Evolutionary conservation across 2,797 vertebrate species (phyloP), one percentile per base, ranked within the genome.

Genomic region (Artibeus jamaicensis): DNA sequence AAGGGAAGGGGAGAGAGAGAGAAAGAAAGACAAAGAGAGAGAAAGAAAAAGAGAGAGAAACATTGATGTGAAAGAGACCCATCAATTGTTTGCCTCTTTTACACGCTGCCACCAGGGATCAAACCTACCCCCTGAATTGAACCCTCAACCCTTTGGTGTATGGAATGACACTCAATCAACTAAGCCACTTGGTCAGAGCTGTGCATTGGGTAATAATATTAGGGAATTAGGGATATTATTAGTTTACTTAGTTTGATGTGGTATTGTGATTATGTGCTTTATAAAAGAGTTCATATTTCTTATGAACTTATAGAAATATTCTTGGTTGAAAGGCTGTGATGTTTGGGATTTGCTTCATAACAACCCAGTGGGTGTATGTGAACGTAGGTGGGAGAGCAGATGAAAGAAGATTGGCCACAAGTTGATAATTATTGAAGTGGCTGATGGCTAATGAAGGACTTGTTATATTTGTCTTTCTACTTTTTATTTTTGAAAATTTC

Each of bases 401-500:
- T 68, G 32, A 95, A 93, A 48, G n/a, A 37, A 89, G 74, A 79
- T 6, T 26, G 67, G 44, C 59, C 42, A 24, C 8, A 32, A 93
- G 46, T 44, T 88, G 55, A 74, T 59, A 88, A 79, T 9, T 73
- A 19, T 46, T 86, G 44, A 89, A 88, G 22, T 79, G 62, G 12
- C 42, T 91, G 55, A 57, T 92, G 53, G 26, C 39, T 55, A 50
- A 29, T 65, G 55, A 53, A 73, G 21, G 29, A 16, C 68, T 93
- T 68, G 21, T 90, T 95, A 84, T 50, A 57, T 89, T 93, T 93
- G 26, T 93, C 44, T 95, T 87, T 78, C 44, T 85, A 53, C 12
- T 14, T 95, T 93, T 74, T 42, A 89, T 19, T 95, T 91, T 93
- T 78, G 42, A 94, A 94, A 44, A 32, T 85, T 89, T 90, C 65